Percentiles rank a stretch among this genome's conserved stretches.
phyloP scores from a whole-genome alignment of 37 sponge, comb jelly and placozoan species.

The Cladorhizidae sp. region DNA sequence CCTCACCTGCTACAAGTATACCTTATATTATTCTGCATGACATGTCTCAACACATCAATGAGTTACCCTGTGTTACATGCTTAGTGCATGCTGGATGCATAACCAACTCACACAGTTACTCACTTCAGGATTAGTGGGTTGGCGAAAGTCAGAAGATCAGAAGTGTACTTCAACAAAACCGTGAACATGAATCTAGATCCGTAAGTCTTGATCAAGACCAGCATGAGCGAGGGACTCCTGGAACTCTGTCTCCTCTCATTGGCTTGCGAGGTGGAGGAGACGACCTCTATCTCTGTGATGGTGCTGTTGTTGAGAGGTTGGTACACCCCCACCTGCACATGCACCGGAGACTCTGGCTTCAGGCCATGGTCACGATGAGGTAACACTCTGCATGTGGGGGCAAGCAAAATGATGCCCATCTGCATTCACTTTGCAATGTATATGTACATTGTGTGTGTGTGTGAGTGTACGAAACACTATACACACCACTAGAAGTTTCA shows the following conservation, averaged over 20 bases:
- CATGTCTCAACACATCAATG: too few species aligned
- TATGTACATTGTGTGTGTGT: too few species aligned
- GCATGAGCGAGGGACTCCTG: conserved; percentile 56
- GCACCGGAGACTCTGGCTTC: background rate
- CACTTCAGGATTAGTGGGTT: conserved; percentile 90
- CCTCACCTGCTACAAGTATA: too few species aligned
- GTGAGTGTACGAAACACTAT: too few species aligned
- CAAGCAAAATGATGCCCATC: too few species aligned
- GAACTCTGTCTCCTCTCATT: background rate
- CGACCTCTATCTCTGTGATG: background rate
- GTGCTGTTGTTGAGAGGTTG: background rate
- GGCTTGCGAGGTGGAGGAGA: background rate
- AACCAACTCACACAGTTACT: conserved; percentile 2
- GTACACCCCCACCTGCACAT: conserved; percentile 4
- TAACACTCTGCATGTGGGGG: too few species aligned
- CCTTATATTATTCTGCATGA: too few species aligned
- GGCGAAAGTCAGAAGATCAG: conserved; percentile 74
- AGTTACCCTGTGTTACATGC: too few species aligned
- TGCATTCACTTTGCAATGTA: too few species aligned
- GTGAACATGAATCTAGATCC: conserved; percentile 55
- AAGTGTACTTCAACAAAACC: conserved; percentile 63
- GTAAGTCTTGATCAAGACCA: conserved; percentile 65
- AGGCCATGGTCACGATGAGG: too few species aligned
- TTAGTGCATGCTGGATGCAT: too few species aligned
- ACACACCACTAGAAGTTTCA: too few species aligned